These are phyloP conservation scores for Streptopelia turtur DNA, from an alignment of 2,797 vertebrate species.

Conservation along the genomic window DNA sequence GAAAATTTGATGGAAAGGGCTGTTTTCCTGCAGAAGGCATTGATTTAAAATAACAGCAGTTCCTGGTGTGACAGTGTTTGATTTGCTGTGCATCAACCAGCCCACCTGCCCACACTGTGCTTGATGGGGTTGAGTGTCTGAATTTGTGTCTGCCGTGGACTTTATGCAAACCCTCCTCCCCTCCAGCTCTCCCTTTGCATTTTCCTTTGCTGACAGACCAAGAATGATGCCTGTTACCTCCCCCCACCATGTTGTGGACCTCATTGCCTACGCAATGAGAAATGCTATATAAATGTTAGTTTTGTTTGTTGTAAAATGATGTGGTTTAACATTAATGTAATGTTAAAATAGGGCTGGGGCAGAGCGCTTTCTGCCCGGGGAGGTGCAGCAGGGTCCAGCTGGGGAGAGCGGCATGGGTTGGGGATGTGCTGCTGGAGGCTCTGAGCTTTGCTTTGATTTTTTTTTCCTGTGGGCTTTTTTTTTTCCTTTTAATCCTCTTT, in stretches of 20 bases:
- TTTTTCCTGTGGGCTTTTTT: not conserved
- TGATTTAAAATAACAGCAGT: accelerated
- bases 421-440: not conserved
- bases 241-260: accelerated
- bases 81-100: not conserved
- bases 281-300: not conserved
- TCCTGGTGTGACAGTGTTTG: accelerated
- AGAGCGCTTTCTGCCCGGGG: accelerated
- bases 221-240: not conserved
- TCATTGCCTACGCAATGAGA: not conserved
- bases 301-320: not conserved
- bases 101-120: accelerated
- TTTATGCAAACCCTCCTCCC: not conserved
- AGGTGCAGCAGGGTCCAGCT: not conserved
- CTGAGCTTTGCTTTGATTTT: not conserved
- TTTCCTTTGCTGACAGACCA: not conserved
- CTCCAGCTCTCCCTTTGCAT: not conserved
- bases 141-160: not conserved
- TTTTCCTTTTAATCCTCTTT: not conserved
- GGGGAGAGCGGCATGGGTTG: not conserved
- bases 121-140: not conserved
- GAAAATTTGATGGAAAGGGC: not conserved
- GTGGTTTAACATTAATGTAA: not conserved
- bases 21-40: not conserved
- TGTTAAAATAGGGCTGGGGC: not conserved